These are phyloP conservation scores for Tetheella fluctuosa DNA, from an alignment of 2,888 invertebrate species.

Conservation along the genomic window DNA sequence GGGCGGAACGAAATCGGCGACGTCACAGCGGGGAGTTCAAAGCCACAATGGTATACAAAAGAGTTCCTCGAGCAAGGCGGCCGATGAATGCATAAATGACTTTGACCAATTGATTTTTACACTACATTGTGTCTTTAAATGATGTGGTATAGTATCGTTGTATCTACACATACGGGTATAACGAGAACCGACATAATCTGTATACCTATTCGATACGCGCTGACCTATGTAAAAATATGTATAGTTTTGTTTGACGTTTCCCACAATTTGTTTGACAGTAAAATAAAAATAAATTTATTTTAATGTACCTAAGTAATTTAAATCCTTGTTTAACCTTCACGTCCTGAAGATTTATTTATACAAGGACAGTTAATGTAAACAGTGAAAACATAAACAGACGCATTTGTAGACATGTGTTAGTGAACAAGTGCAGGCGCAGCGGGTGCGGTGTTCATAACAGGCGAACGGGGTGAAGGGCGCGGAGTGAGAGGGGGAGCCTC, in stretches of 20 bases:
- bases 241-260: slow-evolving; percentile 3
- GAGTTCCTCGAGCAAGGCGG: slow-evolving; percentile 53
- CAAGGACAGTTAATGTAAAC: slow-evolving; percentile 67
- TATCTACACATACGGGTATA: slow-evolving; percentile 42
- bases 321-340: slow-evolving; percentile 54
- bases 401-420: slow-evolving; percentile 73
- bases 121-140: slow-evolving; percentile 59
- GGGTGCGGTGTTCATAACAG: slow-evolving; percentile 43
- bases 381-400: slow-evolving; percentile 74
- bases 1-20: slow-evolving; percentile 59
- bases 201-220: not conserved
- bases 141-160: slow-evolving; percentile 49
- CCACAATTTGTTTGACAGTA: slow-evolving; percentile 1
- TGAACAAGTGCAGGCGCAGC: slow-evolving; percentile 74
- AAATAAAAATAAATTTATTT: slow-evolving; percentile 6
- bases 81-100: slow-evolving; percentile 70
- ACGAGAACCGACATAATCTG: slow-evolving; percentile 38
- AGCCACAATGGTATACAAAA: slow-evolving; percentile 67
- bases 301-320: slow-evolving; percentile 23
- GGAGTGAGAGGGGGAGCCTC: slow-evolving; percentile 41
- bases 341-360: slow-evolving; percentile 61
- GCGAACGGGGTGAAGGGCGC: slow-evolving; percentile 26
- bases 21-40: slow-evolving; percentile 69
- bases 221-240: slow-evolving; percentile 26
- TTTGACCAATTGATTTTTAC: slow-evolving; percentile 81